Evolutionary conservation across 2,113 vertebrate species (phyloP).

Genomic region (Fulica atra): DNA sequence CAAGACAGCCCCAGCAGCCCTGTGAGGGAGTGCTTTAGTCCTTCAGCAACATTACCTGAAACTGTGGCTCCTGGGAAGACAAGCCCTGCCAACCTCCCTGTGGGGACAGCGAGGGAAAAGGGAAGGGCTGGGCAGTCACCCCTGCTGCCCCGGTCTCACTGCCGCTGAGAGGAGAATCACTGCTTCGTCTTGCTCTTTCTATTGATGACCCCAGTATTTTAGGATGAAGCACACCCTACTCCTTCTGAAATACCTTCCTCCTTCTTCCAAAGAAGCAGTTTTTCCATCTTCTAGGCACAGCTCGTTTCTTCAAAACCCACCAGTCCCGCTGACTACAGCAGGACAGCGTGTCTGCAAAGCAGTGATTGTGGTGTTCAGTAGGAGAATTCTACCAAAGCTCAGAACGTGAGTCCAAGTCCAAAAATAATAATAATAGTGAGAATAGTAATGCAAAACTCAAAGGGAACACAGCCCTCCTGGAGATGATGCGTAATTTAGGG

Average conservation of each 20-base stretch:
- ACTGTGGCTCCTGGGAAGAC: neutral
- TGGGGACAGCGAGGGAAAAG: rapidly evolving
- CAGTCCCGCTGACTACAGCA: neutral
- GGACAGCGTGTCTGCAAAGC: neutral
- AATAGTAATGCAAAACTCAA: neutral
- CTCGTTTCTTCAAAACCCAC: neutral
- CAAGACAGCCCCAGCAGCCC: neutral
- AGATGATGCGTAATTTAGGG: neutral
- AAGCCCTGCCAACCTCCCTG: neutral
- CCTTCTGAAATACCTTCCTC: neutral
- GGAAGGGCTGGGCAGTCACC: neutral
- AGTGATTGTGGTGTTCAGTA: neutral
- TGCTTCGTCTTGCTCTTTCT: neutral
- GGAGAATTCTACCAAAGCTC: neutral
- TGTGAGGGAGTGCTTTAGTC: neutral
- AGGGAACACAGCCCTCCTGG: neutral
- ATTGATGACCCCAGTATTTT: neutral
- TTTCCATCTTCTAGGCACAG: neutral
- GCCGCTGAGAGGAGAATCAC: neutral
- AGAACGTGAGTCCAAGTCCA: neutral
- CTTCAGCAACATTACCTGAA: neutral
- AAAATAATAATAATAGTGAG: neutral
- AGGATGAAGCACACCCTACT: neutral
- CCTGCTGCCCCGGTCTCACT: neutral
- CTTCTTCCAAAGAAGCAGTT: neutral